These are phyloP conservation scores for Platycheirus rosarum DNA, from an alignment of 2,888 invertebrate species.

Conservation along the genomic window DNA sequence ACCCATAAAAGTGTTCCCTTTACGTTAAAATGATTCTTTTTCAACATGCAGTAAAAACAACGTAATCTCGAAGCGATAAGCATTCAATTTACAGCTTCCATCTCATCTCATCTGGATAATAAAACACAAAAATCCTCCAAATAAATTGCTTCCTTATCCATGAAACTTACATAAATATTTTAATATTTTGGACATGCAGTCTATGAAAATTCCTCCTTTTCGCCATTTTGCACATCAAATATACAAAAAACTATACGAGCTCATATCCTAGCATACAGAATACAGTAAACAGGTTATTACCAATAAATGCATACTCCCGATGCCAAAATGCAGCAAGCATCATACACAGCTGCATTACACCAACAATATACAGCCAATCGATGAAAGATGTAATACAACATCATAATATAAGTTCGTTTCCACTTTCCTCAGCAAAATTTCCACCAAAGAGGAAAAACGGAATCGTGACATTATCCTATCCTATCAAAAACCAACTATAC, in stretches of 20 bases:
- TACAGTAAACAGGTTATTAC: constrained; percentile 69
- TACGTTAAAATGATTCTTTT: background rate
- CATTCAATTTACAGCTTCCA: constrained; percentile 17
- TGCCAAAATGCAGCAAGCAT: constrained; percentile 37
- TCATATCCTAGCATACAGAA: constrained; percentile 15
- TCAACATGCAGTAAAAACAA: background rate
- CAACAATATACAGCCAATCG: constrained; percentile 44
- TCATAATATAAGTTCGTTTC: constrained; percentile 33
- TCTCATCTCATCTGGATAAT: background rate
- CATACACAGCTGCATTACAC: constrained; percentile 27
- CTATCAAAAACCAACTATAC: constrained; percentile 50
- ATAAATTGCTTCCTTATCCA: background rate
- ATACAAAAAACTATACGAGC: constrained; percentile 59
- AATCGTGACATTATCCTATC: constrained; percentile 66
- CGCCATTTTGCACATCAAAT: constrained; percentile 39
- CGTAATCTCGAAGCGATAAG: background rate
- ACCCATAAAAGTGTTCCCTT: too few relatives aligned
- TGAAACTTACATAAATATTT: constrained; percentile 1
- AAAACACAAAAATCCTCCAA: background rate
- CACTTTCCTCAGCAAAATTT: constrained; percentile 3
- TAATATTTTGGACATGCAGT: constrained; percentile 50
- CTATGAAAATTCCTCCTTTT: background rate
- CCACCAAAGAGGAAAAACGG: constrained; percentile 9
- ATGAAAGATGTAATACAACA: constrained; percentile 49
- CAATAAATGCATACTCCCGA: constrained; percentile 65